Conservation (phyloP, 1,140 invertebrate species). For the Sarcophaga bullata region DNA sequence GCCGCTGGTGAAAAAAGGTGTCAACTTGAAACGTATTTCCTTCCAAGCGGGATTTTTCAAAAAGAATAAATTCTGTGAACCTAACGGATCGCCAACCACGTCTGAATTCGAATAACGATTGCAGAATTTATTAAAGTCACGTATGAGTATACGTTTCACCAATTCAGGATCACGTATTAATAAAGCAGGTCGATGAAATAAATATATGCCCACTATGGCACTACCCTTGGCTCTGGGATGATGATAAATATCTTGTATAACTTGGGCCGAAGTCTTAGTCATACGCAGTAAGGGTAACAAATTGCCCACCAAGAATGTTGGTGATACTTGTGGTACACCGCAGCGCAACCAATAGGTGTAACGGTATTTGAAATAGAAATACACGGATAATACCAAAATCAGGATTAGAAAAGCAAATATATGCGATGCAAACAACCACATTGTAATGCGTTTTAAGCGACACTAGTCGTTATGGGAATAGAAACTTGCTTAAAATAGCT, state of each 20-base stretch:
- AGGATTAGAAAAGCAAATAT: background rate
- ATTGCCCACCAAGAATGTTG: slow-evolving; percentile 60
- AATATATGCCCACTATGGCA: slow-evolving; percentile 61
- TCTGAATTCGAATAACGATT: slow-evolving; percentile 67
- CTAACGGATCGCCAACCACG: slow-evolving; percentile 61
- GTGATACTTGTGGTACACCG: slow-evolving; percentile 61
- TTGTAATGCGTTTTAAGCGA: background rate
- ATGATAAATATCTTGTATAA: slow-evolving; percentile 48
- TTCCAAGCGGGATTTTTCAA: slow-evolving; percentile 67
- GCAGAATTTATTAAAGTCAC: slow-evolving; percentile 65
- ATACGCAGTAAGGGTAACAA: slow-evolving; percentile 45
- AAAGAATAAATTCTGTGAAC: slow-evolving; percentile 61
- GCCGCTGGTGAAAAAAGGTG: slow-evolving; percentile 69
- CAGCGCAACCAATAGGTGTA: slow-evolving; percentile 62
- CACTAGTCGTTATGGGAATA: background rate
- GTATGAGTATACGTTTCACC: slow-evolving; percentile 68
- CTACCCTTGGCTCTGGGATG: slow-evolving; percentile 46
- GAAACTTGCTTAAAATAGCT: background rate
- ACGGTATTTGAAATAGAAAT: slow-evolving; percentile 49
- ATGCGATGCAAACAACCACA: background rate
- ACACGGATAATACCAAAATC: background rate
- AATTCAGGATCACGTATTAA: slow-evolving; percentile 68
- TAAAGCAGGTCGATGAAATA: slow-evolving; percentile 65
- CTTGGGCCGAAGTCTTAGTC: slow-evolving; percentile 47
- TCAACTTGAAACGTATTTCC: slow-evolving; percentile 67